Percentiles rank a stretch among this genome's conserved stretches.
Conservation (phyloP, 2,797 vertebrate genomes). For the Macropodus opercularis region DNA sequence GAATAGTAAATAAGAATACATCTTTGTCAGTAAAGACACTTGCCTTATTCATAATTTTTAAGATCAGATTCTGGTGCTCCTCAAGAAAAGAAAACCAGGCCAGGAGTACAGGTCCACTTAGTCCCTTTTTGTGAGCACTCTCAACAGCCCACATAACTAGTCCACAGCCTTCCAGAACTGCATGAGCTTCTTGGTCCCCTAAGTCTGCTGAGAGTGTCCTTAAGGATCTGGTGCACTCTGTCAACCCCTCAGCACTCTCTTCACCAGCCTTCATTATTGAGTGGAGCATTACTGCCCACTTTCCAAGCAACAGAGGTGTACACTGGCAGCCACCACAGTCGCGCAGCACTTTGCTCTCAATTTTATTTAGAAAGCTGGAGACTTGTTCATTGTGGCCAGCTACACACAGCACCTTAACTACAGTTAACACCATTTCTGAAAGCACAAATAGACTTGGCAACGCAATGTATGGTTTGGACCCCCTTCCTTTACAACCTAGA, state of each 20-base stretch:
- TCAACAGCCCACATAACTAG: conserved; percentile 82
- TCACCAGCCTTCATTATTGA: conserved; percentile 29
- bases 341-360: conserved; percentile 52
- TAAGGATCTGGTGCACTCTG: conserved; percentile 74
- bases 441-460: conserved; percentile 44
- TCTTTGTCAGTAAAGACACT: conserved; percentile 35
- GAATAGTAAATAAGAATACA: neutral
- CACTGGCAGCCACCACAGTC: conserved; percentile 16
- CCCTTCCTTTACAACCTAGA: neutral
- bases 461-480: conserved; percentile 1
- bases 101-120: conserved; percentile 69
- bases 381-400: conserved; percentile 64
- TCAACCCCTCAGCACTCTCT: conserved; percentile 61
- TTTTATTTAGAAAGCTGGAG: conserved; percentile 52
- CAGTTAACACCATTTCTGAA: conserved; percentile 80
- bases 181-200: conserved; percentile 53
- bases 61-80: conserved; percentile 77
- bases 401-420: conserved; percentile 82
- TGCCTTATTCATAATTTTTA: conserved; percentile 76
- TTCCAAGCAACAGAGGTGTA: conserved; percentile 70
- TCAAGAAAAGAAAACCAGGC: conserved; percentile 82
- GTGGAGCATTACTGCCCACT: conserved; percentile 75
- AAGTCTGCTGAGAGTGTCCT: conserved; percentile 46
- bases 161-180: conserved; percentile 83
- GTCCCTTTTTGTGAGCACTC: conserved; percentile 52